Evolutionary conservation across 1,140 invertebrate species (phyloP), one percentile per base, ranked within the genome.

Genomic region (Musca vetustissima): DNA sequence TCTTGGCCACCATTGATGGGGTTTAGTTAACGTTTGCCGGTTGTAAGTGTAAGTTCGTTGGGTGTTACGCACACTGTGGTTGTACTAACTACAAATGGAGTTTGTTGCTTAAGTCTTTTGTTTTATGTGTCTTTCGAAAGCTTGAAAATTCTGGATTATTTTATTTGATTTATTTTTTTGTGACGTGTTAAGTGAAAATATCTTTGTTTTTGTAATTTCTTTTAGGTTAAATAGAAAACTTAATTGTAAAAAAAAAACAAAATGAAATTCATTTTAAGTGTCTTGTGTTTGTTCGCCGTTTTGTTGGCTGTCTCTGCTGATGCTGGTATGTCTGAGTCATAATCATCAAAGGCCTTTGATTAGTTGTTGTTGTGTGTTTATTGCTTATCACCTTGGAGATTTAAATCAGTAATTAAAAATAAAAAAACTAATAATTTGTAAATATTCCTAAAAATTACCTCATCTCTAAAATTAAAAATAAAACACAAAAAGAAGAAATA

Each of bases 61-160:
- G 55, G n/a, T 22, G 55, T 32, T 59, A 59, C 24, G 36, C 32
- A n/a, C 55, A 9, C 28, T 32, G 36, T 43, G 36, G 6, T 6
- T 43, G 11, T 7, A 43, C 28, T 28, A 28, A 8, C 36, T 13
- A 43, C 4, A 43, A 43, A 64, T 24, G 49, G 57, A 69, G 68
- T 69, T 69, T 19, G 64, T 64, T 25, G 1, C 64, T 57, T 66
- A 66, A 69, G 49, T 66, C 68, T 69, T 69, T 69, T 17, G 68
- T 66, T 69, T 66, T 14, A 11, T 24, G 47, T 7, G 25, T 57
- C 9, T 57, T 0, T 15, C 17, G n/a, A 36, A 28, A 24, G 3
- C 57, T 50, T 36, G 36, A 36, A 17, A 17, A 25, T 61, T 47
- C 22, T 48, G 50, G 64, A 64, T n/a, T 43, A 64, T 36, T 61